These are phyloP conservation scores for Platyrinchus mystaceus DNA, from an alignment of 2,797 vertebrate species.

Conservation along the genomic window DNA sequence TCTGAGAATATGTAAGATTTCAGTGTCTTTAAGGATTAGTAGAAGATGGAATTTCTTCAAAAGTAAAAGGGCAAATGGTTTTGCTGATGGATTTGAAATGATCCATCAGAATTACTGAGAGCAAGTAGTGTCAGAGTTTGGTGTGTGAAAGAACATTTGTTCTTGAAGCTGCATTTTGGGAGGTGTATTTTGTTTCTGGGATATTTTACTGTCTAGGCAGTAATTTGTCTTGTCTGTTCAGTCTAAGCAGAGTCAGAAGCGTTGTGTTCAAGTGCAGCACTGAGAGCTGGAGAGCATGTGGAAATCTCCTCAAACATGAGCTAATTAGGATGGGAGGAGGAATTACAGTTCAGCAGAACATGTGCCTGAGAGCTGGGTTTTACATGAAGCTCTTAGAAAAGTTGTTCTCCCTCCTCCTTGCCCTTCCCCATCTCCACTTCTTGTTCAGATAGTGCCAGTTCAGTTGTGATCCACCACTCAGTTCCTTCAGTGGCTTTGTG, in stretches of 20 bases:
- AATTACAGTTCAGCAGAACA: neutral
- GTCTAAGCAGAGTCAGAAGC: neutral
- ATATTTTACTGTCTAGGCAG: neutral
- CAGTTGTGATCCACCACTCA: neutral
- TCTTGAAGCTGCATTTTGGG: neutral
- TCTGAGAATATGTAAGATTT: neutral
- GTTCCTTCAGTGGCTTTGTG: neutral
- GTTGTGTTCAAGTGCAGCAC: neutral
- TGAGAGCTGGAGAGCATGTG: neutral
- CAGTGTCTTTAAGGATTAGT: neutral
- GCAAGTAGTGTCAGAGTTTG: neutral
- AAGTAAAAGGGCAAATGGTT: neutral
- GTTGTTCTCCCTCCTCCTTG: neutral
- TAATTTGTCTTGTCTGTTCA: neutral
- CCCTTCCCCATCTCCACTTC: neutral
- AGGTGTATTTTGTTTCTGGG: neutral
- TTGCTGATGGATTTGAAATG: neutral
- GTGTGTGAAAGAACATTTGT: neutral
- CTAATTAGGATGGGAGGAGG: neutral
- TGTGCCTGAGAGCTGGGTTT: neutral
- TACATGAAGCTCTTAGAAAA: neutral
- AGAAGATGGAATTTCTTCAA: neutral
- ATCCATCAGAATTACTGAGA: neutral
- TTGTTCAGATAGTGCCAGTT: neutral
- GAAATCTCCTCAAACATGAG: neutral